A percentile compares a stretch with the other conserved stretches of the same genome.
These are phyloP conservation scores for Psephotus haematonotus DNA, from an alignment of 2,113 vertebrate species.

Conservation along the genomic window DNA sequence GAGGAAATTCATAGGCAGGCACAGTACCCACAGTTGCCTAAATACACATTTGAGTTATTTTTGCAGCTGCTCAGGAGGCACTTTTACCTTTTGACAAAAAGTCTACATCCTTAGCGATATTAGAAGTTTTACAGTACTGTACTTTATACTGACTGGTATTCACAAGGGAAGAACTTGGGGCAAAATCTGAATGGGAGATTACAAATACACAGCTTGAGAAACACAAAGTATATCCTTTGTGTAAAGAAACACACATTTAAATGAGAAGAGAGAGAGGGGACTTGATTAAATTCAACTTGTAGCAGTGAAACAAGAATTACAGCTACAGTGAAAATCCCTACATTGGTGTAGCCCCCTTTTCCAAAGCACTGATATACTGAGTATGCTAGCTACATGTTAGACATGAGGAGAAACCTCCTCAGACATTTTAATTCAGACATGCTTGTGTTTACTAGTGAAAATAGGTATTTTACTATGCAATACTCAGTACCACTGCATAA, in stretches of 20 bases:
- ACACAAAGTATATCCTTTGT: background rate
- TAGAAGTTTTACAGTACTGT: background rate
- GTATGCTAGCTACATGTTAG: background rate
- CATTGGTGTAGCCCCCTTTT: background rate
- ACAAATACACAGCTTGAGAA: background rate
- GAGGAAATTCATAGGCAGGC: background rate
- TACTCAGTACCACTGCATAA: background rate
- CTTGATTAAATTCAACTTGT: background rate
- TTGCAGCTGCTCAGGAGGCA: background rate
- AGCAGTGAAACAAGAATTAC: background rate
- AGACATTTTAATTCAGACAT: background rate
- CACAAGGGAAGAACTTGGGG: background rate
- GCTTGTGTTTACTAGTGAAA: background rate
- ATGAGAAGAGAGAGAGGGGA: background rate
- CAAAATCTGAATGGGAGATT: background rate
- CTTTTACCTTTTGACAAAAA: background rate
- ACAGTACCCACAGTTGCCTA: background rate
- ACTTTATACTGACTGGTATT: background rate
- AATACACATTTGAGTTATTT: background rate
- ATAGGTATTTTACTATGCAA: fast-evolving
- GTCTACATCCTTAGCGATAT: background rate
- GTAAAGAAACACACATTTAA: background rate
- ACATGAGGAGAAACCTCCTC: fast-evolving
- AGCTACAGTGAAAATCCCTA: background rate
- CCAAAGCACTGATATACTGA: fast-evolving